A percentile compares a stretch with the other conserved stretches of the same genome.
Evolutionary conservation across 1,140 invertebrate species (phyloP).

Genomic region (Pachypeltis micranthus): DNA sequence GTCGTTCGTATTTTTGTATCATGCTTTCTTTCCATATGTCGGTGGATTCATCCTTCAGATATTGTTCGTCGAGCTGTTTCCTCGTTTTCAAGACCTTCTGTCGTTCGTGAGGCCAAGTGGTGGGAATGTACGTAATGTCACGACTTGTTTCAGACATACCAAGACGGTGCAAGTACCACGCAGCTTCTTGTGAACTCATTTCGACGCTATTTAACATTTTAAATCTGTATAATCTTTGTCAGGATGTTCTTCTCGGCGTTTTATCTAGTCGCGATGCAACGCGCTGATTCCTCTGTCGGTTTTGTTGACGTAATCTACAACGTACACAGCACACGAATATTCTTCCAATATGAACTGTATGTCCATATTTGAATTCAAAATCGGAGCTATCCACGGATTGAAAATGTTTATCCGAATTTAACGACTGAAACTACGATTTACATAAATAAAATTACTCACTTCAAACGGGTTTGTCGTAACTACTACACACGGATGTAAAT

Average conservation of each 20-base stretch:
- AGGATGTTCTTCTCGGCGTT: conserved; percentile 32
- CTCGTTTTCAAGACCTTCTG: conserved; percentile 11
- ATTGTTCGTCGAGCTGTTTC: conserved; percentile 15
- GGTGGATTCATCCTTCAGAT: conserved; percentile 20
- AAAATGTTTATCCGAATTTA: conserved; percentile 32
- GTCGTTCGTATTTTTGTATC: conserved; percentile 20
- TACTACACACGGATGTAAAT: too few species aligned
- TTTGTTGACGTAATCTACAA: conserved; percentile 35
- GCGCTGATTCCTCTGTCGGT: conserved; percentile 33
- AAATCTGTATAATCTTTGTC: conserved; percentile 24
- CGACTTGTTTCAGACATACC: conserved; percentile 26
- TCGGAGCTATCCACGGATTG: conserved; percentile 31
- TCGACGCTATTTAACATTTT: conserved; percentile 35
- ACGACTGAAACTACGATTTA: too few species aligned
- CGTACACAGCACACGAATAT: conserved; percentile 32
- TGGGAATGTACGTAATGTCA: conserved; percentile 29
- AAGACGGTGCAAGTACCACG: conserved; percentile 33
- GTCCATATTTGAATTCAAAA: conserved; percentile 33
- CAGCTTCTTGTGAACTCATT: conserved; percentile 36
- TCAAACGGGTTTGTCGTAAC: too few species aligned
- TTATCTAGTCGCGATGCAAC: conserved; percentile 31
- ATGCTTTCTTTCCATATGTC: conserved; percentile 31
- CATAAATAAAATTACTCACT: too few species aligned
- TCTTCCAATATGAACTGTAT: conserved; percentile 36
- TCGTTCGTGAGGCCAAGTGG: conserved; percentile 11